phyloP scores from a whole-genome alignment of 1,140 invertebrate species.

The Drosophila grimshawi region DNA sequence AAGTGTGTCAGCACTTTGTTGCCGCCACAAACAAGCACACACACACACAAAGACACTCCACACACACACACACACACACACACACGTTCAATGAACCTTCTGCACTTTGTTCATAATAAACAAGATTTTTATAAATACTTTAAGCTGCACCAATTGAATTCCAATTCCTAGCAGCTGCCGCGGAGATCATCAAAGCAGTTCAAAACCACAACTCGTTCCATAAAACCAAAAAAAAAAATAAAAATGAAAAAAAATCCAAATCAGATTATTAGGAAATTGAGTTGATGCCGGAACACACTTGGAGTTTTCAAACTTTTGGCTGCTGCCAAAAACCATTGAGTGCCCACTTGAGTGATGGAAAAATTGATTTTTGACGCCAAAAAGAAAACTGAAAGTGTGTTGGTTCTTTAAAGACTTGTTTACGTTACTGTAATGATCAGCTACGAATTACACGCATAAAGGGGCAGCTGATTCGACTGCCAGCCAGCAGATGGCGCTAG shows the following conservation, averaged over 20 bases:
- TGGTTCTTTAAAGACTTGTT: constrained; percentile 35
- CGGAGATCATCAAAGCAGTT: constrained; percentile 54
- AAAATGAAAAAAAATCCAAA: constrained; percentile 24
- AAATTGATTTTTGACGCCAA: constrained; percentile 51
- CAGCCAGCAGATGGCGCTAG: constrained; percentile 27
- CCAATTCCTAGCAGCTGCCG: constrained; percentile 53
- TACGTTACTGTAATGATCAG: constrained; percentile 25
- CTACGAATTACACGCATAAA: constrained; percentile 16
- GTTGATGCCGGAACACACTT: constrained; percentile 52
- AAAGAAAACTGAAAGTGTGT: constrained; percentile 14
- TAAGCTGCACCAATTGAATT: constrained; percentile 54
- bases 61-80: constrained; percentile 3
- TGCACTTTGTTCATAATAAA: constrained; percentile 75
- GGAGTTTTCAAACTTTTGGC: constrained; percentile 6
- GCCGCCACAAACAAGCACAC: constrained; percentile 7
- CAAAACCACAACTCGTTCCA: constrained; percentile 1
- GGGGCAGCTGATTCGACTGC: background rate
- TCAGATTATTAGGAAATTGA: constrained; percentile 62
- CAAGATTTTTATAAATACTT: constrained; percentile 70
- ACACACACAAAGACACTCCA: background rate
- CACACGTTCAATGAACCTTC: constrained; percentile 69
- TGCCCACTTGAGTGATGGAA: constrained; percentile 63
- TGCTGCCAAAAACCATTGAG: constrained; percentile 42
- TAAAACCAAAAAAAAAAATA: background rate
- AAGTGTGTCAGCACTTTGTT: constrained; percentile 75